Base-by-base conservation (phyloP, 2,113 vertebrate species). In the Entosphenus tridentatus region DNA sequence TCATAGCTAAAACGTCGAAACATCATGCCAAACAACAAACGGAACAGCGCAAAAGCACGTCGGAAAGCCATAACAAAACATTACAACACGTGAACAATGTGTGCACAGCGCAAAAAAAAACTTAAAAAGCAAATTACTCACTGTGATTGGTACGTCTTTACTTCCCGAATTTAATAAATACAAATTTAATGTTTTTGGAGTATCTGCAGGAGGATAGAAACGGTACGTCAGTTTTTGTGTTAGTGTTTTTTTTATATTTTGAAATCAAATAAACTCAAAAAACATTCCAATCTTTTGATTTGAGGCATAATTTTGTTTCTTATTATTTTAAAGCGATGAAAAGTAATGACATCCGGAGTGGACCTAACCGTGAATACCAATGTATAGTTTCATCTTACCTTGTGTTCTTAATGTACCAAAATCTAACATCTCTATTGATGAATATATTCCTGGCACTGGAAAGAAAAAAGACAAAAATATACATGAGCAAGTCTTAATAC, bases 131-230 rank as follows among this genome's bases (percentile, higher is more conserved):
- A 74, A 73, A 81, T 65, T 39, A 81, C 87, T 77, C 82, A 98
- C 93, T 72, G 91, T 98, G 73, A 98, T 95, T 69, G 87, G 88
- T 77, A 95, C 92, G 77, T 98, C 92, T 85, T 95, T 96, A 79
- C 85, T 75, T 84, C 93, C 93, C 74, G 92, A 96, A 87, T 98
- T 98, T 83, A 96, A 82, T 79, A 98, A 87, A 80, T 98, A 88
- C 68, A 98, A 81, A 81, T 96, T 96, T 77, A 96, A 83, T 78
- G 85, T 81, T 83, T 96, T 98, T 75, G 92, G 90, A 71, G 86
- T 80, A 88, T 96, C 92, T 98, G 79, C 73, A 76, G 77, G 79
- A 76, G 76, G 77, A 72, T 57, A 13, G 68, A 58, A 70, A 17
- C n/a, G 57, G 62, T 56, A 67, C 12, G 2, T 67, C 16, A 67